Conservation (phyloP, 2,797 vertebrate species). For the Sarcoramphus papa region DNA sequence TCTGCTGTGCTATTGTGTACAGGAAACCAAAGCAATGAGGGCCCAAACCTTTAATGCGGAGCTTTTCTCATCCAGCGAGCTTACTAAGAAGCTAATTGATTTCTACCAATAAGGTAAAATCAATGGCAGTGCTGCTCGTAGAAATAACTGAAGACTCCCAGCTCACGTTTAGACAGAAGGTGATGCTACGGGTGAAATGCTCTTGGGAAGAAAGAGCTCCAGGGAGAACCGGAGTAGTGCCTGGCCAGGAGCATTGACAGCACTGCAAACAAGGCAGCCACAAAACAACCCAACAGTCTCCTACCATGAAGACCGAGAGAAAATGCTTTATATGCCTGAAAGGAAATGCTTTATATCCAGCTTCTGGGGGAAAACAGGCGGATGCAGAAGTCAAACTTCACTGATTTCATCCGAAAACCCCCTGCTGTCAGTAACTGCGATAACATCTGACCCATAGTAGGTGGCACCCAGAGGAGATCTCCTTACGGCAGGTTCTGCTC, state of each 20-base stretch:
- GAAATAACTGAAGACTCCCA: neutral
- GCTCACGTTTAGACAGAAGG: neutral
- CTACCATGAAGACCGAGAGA: neutral
- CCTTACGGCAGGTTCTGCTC: neutral
- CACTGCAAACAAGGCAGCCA: neutral
- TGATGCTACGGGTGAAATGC: neutral
- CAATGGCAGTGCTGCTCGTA: neutral
- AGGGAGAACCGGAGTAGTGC: rapidly evolving
- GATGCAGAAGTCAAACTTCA: neutral
- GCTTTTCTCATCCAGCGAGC: neutral
- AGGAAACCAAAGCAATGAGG: neutral
- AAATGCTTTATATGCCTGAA: neutral
- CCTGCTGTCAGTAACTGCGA: neutral
- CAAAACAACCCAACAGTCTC: neutral
- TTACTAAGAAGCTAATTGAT: neutral
- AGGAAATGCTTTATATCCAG: neutral
- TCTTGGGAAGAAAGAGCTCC: neutral
- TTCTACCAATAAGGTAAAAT: neutral
- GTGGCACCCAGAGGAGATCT: neutral
- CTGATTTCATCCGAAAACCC: neutral
- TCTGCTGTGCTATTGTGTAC: rapidly evolving
- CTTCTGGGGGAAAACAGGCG: neutral
- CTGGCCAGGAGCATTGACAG: neutral
- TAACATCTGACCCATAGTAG: too few species aligned
- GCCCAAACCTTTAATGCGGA: neutral